Conservation (phyloP, 2,797 vertebrate genomes). For the Acipenser ruthenus region DNA sequence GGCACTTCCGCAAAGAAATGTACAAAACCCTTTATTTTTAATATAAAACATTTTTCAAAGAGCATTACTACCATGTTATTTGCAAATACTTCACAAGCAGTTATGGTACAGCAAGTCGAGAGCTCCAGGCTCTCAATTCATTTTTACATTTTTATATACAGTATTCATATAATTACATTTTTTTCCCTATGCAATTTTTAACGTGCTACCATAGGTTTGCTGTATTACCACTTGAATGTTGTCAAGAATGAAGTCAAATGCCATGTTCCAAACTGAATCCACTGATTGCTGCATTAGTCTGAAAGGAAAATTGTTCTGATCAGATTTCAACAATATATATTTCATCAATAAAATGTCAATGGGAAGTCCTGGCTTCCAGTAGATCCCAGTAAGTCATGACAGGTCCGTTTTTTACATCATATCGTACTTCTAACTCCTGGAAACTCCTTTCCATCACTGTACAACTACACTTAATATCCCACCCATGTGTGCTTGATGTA, state of each 20-base stretch:
- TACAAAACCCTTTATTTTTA: slow-evolving; percentile 64
- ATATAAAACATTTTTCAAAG: slow-evolving; percentile 59
- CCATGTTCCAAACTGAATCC: slow-evolving; percentile 98
- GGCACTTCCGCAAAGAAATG: slow-evolving; percentile 84
- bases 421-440: no score
- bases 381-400: no score
- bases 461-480: no score
- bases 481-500: no score
- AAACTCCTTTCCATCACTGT: no score
- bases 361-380: no score
- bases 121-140: slow-evolving; percentile 46
- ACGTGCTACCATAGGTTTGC: slow-evolving; percentile 89
- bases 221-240: slow-evolving; percentile 96
- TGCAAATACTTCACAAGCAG: slow-evolving; percentile 73
- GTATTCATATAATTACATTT: no score
- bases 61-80: slow-evolving; percentile 72
- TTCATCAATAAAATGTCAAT: no score
- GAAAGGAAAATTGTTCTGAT: slow-evolving; percentile 10
- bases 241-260: slow-evolving; percentile 97
- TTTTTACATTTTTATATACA: no score
- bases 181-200: slow-evolving; percentile 75
- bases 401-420: no score
- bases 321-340: no score
- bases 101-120: slow-evolving; percentile 58
- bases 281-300: slow-evolving; percentile 94